Evolutionary conservation across 2,113 vertebrate species (phyloP).

Genomic region (Artemisiospiza belli): DNA sequence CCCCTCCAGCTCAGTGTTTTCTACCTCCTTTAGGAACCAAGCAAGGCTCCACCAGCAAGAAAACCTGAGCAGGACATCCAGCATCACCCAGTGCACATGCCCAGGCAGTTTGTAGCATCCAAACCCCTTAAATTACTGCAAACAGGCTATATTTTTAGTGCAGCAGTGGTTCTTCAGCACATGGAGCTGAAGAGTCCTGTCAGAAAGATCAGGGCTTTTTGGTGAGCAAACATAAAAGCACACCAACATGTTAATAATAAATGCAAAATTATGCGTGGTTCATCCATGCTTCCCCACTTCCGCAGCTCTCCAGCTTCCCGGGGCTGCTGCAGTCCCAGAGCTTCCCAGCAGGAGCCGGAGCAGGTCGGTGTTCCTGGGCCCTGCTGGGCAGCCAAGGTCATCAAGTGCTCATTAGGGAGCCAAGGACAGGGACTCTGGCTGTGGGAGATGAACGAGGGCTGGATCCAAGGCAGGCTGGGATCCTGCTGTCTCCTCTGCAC

Average conservation of each 20-base stretch:
- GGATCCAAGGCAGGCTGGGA: background rate
- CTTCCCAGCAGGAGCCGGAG: background rate
- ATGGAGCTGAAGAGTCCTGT: background rate
- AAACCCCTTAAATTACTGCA: background rate
- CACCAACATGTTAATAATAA: background rate
- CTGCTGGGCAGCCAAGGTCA: accelerated
- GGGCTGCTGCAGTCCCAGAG: background rate
- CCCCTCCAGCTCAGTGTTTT: background rate
- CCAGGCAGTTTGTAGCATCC: background rate
- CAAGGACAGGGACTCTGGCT: background rate
- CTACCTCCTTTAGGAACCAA: background rate
- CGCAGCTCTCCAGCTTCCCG: background rate
- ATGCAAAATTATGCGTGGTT: background rate
- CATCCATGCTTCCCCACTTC: background rate
- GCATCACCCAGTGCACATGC: accelerated
- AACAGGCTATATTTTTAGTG: background rate
- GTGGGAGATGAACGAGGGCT: accelerated
- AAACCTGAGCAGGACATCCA: background rate
- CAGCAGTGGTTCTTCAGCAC: accelerated
- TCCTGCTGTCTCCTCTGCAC: accelerated
- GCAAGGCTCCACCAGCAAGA: background rate
- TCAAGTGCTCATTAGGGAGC: background rate
- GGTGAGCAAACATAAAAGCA: background rate
- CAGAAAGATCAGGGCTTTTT: background rate
- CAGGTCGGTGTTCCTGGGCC: accelerated